These are phyloP conservation scores for Camponotus vicinus DNA, from an alignment of 1,140 invertebrate genomes.

Conservation along the genomic window DNA sequence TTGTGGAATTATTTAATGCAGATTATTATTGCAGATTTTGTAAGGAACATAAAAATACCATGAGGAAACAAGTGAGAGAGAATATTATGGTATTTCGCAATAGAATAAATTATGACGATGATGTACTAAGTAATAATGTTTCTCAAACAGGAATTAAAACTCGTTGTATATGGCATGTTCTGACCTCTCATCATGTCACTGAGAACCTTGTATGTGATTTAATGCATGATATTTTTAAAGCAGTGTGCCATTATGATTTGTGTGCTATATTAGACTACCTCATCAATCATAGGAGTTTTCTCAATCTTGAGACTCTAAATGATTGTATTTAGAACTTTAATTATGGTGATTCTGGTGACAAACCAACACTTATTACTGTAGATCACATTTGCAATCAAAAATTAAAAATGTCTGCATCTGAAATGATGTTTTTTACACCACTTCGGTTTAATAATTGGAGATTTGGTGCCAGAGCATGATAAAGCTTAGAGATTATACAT, in stretches of 20 bases:
- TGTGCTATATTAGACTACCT: slow-evolving; percentile 18
- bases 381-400: slow-evolving; percentile 8
- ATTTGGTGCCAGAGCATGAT: neutral
- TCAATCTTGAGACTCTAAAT: slow-evolving; percentile 9
- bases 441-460: neutral
- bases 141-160: neutral
- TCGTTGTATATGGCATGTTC: neutral
- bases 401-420: slow-evolving; percentile 30
- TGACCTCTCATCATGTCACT: slow-evolving; percentile 13
- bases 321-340: neutral
- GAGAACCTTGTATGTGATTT: neutral
- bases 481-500: too few species aligned
- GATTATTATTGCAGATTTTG: neutral
- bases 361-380: neutral
- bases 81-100: neutral
- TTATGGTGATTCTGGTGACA: slow-evolving; percentile 12
- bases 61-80: neutral
- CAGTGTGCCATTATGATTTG: slow-evolving; percentile 10
- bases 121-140: slow-evolving; percentile 4
- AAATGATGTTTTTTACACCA: slow-evolving; percentile 14
- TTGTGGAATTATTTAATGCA: neutral
- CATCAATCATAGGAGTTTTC: neutral
- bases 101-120: slow-evolving; percentile 20
- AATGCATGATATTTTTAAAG: slow-evolving; percentile 5
- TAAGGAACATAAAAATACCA: neutral